Conservation (phyloP, 2,888 invertebrate genomes). For the Blomia tropicalis region DNA sequence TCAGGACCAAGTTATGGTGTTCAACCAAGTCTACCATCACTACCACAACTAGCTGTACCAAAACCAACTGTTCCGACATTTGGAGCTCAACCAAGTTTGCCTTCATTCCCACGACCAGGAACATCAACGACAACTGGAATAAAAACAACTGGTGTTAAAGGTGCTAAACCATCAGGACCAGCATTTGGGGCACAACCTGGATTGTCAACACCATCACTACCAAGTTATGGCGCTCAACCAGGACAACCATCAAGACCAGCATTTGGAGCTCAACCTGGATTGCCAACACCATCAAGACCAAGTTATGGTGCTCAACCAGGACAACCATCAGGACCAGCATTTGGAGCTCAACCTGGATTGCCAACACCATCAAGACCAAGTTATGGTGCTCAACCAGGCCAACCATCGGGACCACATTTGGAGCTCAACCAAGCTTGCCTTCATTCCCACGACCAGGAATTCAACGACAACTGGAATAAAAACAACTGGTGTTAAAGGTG, state of each 20-base stretch:
- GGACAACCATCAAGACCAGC: background rate
- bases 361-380: conserved; percentile 12
- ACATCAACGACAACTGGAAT: background rate
- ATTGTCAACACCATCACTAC: background rate
- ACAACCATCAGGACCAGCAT: background rate
- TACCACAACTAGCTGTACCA: background rate
- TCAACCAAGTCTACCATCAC: background rate
- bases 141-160: no score
- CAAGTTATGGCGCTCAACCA: background rate
- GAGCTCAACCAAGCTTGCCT: background rate
- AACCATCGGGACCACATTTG: background rate
- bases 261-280: background rate
- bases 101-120: background rate
- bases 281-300: background rate
- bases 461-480: background rate
- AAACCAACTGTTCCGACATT: background rate
- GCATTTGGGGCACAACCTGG: background rate
- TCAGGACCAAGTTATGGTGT: conserved; percentile 9
- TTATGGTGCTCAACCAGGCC: background rate
- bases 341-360: background rate
- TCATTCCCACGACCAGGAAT: background rate
- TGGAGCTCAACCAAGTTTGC: background rate
- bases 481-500: no score
- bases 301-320: background rate
- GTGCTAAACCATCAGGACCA: conserved; percentile 10